Base-by-base conservation (phyloP, 2,797 vertebrate genomes). In the Buceros bicornis region DNA sequence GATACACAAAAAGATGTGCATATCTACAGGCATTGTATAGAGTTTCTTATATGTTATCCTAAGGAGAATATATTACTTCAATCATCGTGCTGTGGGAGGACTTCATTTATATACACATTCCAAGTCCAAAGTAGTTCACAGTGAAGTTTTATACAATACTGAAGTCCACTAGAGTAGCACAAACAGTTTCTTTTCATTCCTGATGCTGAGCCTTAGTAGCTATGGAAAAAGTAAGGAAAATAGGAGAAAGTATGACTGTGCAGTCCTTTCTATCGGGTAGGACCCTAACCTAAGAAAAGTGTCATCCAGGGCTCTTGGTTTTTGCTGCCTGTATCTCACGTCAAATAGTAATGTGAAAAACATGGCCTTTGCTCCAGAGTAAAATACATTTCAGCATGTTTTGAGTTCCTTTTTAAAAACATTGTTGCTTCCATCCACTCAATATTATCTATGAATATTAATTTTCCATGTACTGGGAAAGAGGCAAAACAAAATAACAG, bases 361-460 rank as follows among this genome's bases (percentile, higher is more conserved):
- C 6, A 11, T 1, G 10, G 21, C 8, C 10, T 89, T 66, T 83
- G 42, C 16, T 58, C 16, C 54, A 74, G 18, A 65, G 19, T n/a
- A 76, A 60, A 76, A 26, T 21, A 35, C 35, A 24, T 6, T 29
- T 42, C 3, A 13, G 6, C 19, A 24, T 7, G 4, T 17, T 31
- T 29, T 61, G 40, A 54, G 7, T 42, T 57, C 53, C 67, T 58
- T 4, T 78, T 60, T 33, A 76, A 92, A 79, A 64, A 71, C 11
- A n/a, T 2, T 37, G 10, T 35, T n/a, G 56, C 22, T 48, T 57
- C 64, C 0, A 2, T 37, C 13, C 47, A n/a, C 16, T 73, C 5
- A 77, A 1, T 71, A 37, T 33, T 70, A n/a, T 29, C 29, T 42
- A 61, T 62, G 11, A 58, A 64, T 71, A 74, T 42, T 84, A 85